Conservation (phyloP, 2,113 vertebrate species). For the Pluvialis apricaria region DNA sequence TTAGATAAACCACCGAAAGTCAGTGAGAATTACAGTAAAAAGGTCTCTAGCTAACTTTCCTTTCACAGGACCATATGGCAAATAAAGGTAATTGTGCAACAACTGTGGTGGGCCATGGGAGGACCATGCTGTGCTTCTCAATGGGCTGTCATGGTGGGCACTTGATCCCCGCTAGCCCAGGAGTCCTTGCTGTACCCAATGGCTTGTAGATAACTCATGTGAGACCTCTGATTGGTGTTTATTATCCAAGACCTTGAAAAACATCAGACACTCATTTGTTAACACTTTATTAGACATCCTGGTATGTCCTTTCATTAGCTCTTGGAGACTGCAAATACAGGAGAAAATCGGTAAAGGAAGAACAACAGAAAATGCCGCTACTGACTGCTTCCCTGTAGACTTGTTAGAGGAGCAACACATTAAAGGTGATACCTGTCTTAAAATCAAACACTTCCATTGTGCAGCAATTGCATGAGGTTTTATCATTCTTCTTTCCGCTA, state of each 20-base stretch:
- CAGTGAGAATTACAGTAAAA: not conserved
- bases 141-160: not conserved
- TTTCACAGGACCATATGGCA: not conserved
- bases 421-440: not conserved
- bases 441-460: not conserved
- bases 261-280: not conserved
- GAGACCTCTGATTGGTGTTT: not conserved
- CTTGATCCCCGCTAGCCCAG: fast-evolving
- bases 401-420: not conserved
- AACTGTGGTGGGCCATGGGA: not conserved
- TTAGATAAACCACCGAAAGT: not conserved
- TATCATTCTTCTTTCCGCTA: not conserved
- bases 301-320: not conserved
- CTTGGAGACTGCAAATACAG: not conserved
- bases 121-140: not conserved
- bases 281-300: not conserved
- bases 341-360: not conserved
- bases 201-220: not conserved
- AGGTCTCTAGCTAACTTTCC: not conserved
- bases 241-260: not conserved
- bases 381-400: not conserved
- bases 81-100: not conserved
- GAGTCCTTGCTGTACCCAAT: not conserved
- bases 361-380: not conserved
- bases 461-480: not conserved